These are phyloP conservation scores for Orchesellides sinensis DNA, from an alignment of 2,888 invertebrate species.

Conservation along the genomic window DNA sequence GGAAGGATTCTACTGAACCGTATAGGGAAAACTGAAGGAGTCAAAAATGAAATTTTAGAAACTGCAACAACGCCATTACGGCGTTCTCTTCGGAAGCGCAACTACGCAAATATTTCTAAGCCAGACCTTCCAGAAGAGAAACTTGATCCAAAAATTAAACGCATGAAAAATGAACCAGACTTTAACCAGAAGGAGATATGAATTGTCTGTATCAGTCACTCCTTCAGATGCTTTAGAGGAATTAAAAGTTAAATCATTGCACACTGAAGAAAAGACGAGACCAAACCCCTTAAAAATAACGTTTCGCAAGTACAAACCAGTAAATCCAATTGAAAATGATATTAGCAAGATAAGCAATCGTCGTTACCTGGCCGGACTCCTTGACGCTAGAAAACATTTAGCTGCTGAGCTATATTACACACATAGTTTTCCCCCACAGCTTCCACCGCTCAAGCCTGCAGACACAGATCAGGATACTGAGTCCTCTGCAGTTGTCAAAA, in stretches of 20 bases:
- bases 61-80: not conserved
- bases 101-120: not conserved
- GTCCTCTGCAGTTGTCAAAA: not conserved
- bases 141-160: not conserved
- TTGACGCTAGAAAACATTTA: not conserved
- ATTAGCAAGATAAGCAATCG: not conserved
- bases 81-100: not conserved
- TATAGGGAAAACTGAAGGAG: no score
- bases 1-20: not conserved
- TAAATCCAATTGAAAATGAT: conserved; percentile 15
- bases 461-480: no score
- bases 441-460: not conserved
- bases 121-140: not conserved
- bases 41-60: not conserved
- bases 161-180: not conserved
- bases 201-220: no score
- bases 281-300: conserved; percentile 21
- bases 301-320: conserved; percentile 11
- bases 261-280: not conserved
- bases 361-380: not conserved
- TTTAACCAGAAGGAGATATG: not conserved
- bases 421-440: not conserved
- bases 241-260: not conserved
- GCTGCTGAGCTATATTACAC: conserved; percentile 29
- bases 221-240: no score